Percentiles rank a stretch among this genome's conserved stretches.
These are phyloP conservation scores for Glossophaga mutica DNA, from an alignment of 2,797 vertebrate genomes.

Conservation along the genomic window DNA sequence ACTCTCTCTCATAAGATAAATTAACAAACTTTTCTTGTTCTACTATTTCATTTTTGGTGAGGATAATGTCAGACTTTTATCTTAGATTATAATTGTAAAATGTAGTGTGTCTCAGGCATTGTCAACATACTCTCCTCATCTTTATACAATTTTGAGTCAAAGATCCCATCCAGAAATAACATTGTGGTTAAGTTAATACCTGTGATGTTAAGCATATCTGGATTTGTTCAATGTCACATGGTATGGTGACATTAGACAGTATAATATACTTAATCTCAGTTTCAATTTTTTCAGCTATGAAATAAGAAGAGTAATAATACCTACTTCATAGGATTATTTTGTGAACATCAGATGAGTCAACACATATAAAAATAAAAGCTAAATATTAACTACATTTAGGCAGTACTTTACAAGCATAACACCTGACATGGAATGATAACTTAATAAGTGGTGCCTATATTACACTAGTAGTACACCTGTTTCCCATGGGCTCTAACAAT, in stretches of 20 bases:
- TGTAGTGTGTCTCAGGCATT: neutral
- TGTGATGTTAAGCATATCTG: neutral
- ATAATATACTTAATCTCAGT: neutral
- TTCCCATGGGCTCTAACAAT: neutral
- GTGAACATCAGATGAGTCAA: slow-evolving; percentile 61
- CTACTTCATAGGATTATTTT: slow-evolving; percentile 39
- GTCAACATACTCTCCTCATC: neutral
- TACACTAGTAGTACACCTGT: neutral
- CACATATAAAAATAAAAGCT: slow-evolving; percentile 42
- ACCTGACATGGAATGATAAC: neutral
- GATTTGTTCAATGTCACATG: neutral
- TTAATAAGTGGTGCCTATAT: neutral
- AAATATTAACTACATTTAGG: slow-evolving; percentile 3
- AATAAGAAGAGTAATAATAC: slow-evolving; percentile 35
- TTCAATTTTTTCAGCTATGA: slow-evolving; percentile 57
- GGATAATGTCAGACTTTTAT: neutral
- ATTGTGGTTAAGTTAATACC: neutral
- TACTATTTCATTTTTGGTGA: neutral
- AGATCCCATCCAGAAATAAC: neutral
- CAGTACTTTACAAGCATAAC: slow-evolving; percentile 41
- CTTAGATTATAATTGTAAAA: neutral
- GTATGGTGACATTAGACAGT: neutral
- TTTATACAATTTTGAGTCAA: neutral
- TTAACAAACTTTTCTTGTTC: neutral
- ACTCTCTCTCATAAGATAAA: neutral